phyloP scores from a whole-genome alignment of 2,888 invertebrate genomes.

The Dione vanillae region DNA sequence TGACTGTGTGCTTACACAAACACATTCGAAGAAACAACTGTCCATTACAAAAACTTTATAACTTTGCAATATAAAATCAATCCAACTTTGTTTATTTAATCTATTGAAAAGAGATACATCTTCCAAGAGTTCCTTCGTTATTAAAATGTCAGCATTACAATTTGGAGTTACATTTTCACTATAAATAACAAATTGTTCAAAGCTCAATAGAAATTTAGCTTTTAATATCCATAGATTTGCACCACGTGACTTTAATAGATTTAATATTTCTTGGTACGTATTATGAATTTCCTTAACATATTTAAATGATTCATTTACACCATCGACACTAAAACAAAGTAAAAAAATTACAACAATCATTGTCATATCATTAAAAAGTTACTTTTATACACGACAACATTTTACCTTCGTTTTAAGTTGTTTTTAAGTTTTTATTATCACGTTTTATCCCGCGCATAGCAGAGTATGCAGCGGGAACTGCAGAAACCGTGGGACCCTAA shows the following conservation, averaged over 20 bases:
- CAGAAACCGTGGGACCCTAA: too few species aligned
- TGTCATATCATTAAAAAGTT: too few species aligned
- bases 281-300: conserved; percentile 71
- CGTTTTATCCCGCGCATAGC: too few species aligned
- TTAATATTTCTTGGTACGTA: conserved; percentile 69
- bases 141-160: conserved; percentile 65
- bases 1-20: conserved; percentile 65
- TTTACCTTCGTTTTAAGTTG: too few species aligned
- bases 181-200: conserved; percentile 70
- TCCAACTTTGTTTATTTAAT: conserved; percentile 82
- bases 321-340: conserved; percentile 57
- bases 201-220: conserved; percentile 70
- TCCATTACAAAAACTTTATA: conserved; percentile 84
- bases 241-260: conserved; percentile 66
- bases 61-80: conserved; percentile 85
- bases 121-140: conserved; percentile 59
- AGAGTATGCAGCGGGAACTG: too few species aligned
- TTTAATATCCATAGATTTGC: conserved; percentile 67
- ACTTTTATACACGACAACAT: too few species aligned
- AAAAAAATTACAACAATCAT: too few species aligned
- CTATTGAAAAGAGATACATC: conserved; percentile 64
- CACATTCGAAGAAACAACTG: conserved; percentile 76
- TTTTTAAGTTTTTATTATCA: too few species aligned
- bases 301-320: conserved; percentile 66
- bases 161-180: conserved; percentile 63